Conservation (phyloP, 2,797 vertebrate genomes). For the Muraenolepis orangiensis region DNA sequence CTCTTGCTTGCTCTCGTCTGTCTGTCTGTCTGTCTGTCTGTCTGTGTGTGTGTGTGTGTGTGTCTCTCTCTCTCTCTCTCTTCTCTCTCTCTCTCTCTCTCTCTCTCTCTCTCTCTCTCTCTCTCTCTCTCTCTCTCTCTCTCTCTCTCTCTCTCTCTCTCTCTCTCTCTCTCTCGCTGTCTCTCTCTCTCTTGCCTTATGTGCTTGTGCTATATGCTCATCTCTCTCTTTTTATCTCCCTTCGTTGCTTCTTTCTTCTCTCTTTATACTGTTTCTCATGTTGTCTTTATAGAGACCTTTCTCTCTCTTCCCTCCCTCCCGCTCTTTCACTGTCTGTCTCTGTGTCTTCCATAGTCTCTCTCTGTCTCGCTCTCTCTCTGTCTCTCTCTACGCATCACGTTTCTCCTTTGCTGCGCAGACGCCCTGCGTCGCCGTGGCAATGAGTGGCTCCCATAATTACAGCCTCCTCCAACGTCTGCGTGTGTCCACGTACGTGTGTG, state of each 20-base stretch:
- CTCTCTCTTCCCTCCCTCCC: background rate
- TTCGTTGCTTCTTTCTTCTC: background rate
- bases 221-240: background rate
- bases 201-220: background rate
- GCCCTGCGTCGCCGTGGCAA: background rate
- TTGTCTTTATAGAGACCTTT: background rate
- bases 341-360: background rate
- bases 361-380: background rate
- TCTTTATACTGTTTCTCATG: background rate
- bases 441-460: constrained; percentile 3
- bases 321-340: background rate
- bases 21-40: background rate
- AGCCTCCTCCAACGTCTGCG: too few species aligned
- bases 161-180: background rate
- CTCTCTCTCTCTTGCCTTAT: background rate
- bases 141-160: background rate
- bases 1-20: background rate
- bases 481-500: background rate
- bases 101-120: background rate
- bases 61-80: background rate
- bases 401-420: background rate
- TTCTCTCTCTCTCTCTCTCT: background rate
- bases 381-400: background rate
- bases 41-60: background rate
- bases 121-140: background rate